phyloP scores from a whole-genome alignment of 2,888 invertebrate species.

The Sabatieria punctata region DNA sequence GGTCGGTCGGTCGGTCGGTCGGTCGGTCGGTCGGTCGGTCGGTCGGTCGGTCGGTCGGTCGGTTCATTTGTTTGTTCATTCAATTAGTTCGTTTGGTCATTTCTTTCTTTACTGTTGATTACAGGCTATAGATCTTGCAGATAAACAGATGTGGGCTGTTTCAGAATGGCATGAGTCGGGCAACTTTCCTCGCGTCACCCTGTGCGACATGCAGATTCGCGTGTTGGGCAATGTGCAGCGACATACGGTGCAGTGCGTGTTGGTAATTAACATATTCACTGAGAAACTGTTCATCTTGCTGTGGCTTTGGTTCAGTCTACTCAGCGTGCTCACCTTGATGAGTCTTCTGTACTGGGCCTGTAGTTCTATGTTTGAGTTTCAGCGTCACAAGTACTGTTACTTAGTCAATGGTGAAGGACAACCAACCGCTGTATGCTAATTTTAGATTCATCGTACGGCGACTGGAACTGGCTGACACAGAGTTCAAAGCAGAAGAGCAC shows the following conservation, averaged over 20 bases:
- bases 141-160: too few species aligned
- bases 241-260: conserved; percentile 30
- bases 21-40: too few species aligned
- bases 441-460: conserved; percentile 23
- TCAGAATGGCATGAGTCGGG: neutral
- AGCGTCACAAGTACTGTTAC: neutral
- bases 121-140: too few species aligned
- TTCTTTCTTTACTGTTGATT: too few species aligned
- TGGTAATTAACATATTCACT: conserved; percentile 30
- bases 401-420: too few species aligned
- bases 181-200: conserved; percentile 29
- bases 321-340: conserved; percentile 17
- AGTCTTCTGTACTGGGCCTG: conserved; percentile 23
- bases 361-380: conserved; percentile 20
- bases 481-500: conserved; percentile 18
- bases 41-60: too few species aligned
- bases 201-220: conserved; percentile 26
- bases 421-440: too few species aligned
- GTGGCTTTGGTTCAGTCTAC: conserved; percentile 27
- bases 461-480: conserved; percentile 26
- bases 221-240: conserved; percentile 26
- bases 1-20: too few species aligned
- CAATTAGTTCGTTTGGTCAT: too few species aligned
- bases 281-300: conserved; percentile 30
- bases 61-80: too few species aligned